These are phyloP conservation scores for Sthenelais limicola DNA, from an alignment of 2,888 invertebrate genomes.

Conservation along the genomic window DNA sequence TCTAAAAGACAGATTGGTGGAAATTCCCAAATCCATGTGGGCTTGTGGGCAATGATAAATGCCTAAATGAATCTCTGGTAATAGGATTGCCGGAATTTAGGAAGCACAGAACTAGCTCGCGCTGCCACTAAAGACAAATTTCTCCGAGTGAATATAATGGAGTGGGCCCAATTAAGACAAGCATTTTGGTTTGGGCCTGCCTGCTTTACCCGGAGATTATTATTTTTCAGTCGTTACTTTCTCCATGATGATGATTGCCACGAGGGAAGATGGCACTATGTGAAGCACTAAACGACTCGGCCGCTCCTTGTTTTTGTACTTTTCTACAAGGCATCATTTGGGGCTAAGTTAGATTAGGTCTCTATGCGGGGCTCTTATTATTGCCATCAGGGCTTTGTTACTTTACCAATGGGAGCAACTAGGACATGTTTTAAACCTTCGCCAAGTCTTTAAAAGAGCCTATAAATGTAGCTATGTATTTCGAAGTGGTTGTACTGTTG, in stretches of 20 bases:
- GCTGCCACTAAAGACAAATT: conserved; percentile 28
- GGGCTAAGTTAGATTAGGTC: no score
- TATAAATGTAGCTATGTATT: no score
- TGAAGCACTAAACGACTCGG: no score
- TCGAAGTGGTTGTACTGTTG: no score
- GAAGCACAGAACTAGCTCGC: not conserved
- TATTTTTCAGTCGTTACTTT: conserved; percentile 30
- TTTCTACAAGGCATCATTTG: no score
- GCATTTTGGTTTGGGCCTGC: no score
- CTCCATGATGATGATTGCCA: conserved; percentile 32
- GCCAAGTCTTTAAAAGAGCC: no score
- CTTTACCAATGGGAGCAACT: no score
- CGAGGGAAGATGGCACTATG: conserved; percentile 23
- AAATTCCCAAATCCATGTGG: conserved; percentile 12
- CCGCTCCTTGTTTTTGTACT: no score
- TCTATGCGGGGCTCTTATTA: no score
- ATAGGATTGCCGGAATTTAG: conserved; percentile 21
- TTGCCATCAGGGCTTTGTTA: no score
- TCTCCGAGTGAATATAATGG: conserved; percentile 29
- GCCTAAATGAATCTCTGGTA: conserved; percentile 36
- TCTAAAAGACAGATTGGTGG: conserved; percentile 39
- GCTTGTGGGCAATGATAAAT: conserved; percentile 32
- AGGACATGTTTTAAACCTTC: no score
- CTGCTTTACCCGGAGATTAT: not conserved
- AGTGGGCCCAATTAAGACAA: conserved; percentile 28